These are phyloP conservation scores for Epinotia bilunana DNA, from an alignment of 2,888 invertebrate genomes.

Conservation along the genomic window DNA sequence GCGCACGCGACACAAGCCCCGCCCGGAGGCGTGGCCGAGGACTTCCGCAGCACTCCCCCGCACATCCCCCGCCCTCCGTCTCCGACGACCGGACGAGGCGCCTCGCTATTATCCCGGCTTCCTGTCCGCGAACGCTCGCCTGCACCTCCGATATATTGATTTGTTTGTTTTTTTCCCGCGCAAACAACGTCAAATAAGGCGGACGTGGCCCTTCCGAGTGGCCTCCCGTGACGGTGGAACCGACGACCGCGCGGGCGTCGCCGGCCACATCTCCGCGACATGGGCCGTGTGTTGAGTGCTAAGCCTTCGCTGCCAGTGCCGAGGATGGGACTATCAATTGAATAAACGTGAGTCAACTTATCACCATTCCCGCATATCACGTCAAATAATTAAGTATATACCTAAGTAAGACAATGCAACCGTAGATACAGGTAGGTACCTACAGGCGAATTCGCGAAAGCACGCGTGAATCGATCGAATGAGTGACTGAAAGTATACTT, in stretches of 20 bases:
- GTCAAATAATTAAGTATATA: neutral
- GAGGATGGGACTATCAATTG: slow-evolving; percentile 34
- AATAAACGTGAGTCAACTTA: slow-evolving; percentile 45
- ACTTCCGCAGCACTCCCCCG: slow-evolving; percentile 54
- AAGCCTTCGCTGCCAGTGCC: slow-evolving; percentile 46
- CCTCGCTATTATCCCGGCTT: slow-evolving; percentile 82
- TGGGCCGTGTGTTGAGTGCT: slow-evolving; percentile 47
- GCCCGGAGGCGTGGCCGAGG: slow-evolving; percentile 59
- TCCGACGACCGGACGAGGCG: slow-evolving; percentile 64
- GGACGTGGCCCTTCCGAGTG: slow-evolving; percentile 67
- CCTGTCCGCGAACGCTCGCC: slow-evolving; percentile 82
- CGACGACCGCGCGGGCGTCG: slow-evolving; percentile 51
- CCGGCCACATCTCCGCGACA: slow-evolving; percentile 46
- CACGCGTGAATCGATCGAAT: no score
- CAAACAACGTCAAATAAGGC: slow-evolving; percentile 71
- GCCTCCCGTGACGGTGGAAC: slow-evolving; percentile 60
- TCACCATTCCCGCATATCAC: neutral
- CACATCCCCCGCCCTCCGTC: slow-evolving; percentile 51
- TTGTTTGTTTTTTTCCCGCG: slow-evolving; percentile 82
- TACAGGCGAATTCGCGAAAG: no score
- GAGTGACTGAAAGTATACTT: no score
- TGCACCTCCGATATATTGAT: slow-evolving; percentile 77
- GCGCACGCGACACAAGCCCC: slow-evolving; percentile 59
- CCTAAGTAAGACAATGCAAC: neutral
- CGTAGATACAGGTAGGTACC: no score